These are phyloP conservation scores for Xanthorhoe spadicearia DNA, from an alignment of 2,888 invertebrate species.

Conservation along the genomic window DNA sequence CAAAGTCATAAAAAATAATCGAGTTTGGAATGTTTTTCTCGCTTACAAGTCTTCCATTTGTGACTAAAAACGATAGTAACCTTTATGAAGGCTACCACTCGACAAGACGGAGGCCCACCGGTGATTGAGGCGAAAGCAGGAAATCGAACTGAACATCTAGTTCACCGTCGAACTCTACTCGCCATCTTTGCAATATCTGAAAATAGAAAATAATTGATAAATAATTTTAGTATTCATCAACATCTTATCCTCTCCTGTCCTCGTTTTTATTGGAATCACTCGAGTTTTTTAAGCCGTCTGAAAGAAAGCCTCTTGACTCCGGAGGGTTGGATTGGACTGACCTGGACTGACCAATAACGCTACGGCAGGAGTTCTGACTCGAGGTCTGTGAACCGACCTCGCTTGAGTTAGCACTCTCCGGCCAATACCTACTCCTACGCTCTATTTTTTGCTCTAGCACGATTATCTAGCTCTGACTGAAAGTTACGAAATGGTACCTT, in stretches of 20 bases:
- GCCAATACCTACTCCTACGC: too few species aligned
- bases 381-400: too few species aligned
- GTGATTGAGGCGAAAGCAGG: slow-evolving; percentile 90
- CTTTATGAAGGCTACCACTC: slow-evolving; percentile 78
- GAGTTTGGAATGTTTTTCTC: slow-evolving; percentile 1
- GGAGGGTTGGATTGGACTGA: too few species aligned
- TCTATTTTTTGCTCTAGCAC: too few species aligned
- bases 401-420: too few species aligned
- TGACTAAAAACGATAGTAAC: background rate
- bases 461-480: too few species aligned
- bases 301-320: too few species aligned
- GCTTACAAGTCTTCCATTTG: background rate
- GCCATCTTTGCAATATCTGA: slow-evolving; percentile 89
- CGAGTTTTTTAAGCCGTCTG: too few species aligned
- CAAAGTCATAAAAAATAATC: background rate
- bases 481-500: slow-evolving; percentile 78
- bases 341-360: too few species aligned
- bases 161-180: slow-evolving; percentile 87
- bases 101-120: slow-evolving; percentile 87
- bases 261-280: too few species aligned
- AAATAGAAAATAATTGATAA: slow-evolving; percentile 42
- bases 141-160: slow-evolving; percentile 92
- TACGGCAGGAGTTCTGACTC: too few species aligned
- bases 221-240: background rate
- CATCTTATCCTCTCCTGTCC: background rate